phyloP scores from a whole-genome alignment of 2,113 vertebrate species.

The Mesocricetus auratus region DNA sequence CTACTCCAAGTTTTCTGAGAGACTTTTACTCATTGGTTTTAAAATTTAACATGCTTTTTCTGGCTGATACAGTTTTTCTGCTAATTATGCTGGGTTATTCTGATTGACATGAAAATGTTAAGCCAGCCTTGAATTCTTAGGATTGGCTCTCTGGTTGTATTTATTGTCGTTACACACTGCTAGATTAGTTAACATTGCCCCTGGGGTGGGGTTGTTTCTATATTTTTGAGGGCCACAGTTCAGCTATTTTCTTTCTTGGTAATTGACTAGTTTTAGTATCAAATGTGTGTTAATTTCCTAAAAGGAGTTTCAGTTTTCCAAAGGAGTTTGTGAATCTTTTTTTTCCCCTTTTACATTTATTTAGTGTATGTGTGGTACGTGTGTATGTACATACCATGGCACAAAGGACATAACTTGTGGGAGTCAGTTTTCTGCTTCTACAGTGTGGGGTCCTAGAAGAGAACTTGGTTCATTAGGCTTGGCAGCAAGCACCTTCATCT shows the following conservation, averaged over 20 bases:
- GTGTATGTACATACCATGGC: not conserved
- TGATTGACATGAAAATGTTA: conserved; percentile 49
- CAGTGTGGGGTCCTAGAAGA: not conserved
- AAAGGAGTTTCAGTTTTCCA: conserved; percentile 34
- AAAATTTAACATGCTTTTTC: conserved; percentile 39
- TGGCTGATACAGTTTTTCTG: conserved; percentile 19
- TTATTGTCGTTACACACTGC: conserved; percentile 48
- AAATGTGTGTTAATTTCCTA: conserved; percentile 15
- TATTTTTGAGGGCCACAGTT: not conserved
- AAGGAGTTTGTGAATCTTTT: conserved; percentile 31
- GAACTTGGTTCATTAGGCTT: not conserved
- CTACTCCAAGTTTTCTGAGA: conserved; percentile 18
- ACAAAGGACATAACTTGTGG: not conserved
- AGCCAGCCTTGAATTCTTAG: conserved; percentile 58
- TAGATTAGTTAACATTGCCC: conserved; percentile 28
- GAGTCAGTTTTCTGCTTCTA: not conserved
- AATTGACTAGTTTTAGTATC: conserved; percentile 22
- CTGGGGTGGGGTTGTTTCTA: not conserved
- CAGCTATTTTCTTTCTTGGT: conserved; percentile 52
- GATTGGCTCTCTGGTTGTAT: conserved; percentile 1
- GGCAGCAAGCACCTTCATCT: not conserved
- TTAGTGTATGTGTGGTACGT: not conserved
- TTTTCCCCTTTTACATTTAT: not conserved
- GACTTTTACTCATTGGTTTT: conserved; percentile 53
- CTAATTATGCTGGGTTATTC: conserved; percentile 4